Conservation (phyloP, 1,140 invertebrate species). For the Magallana ariakensis region DNA sequence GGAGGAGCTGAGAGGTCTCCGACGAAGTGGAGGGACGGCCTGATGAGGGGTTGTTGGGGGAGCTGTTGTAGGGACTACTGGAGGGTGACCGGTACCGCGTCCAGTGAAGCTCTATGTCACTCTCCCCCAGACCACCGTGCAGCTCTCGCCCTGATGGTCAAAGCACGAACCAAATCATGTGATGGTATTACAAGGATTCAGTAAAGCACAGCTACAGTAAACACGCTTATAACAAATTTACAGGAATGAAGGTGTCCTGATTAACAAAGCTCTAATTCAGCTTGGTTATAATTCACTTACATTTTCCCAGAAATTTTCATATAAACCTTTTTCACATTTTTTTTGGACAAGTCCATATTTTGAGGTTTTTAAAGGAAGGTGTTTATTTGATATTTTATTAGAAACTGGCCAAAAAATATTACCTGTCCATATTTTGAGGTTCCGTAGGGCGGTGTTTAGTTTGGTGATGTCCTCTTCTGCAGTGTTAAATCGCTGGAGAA, state of each 20-base stretch:
- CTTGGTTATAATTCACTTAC: too few species aligned
- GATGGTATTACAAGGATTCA: too few species aligned
- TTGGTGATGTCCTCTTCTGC: constrained; percentile 89
- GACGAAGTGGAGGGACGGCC: constrained; percentile 75
- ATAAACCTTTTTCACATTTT: too few species aligned
- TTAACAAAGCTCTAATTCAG: too few species aligned
- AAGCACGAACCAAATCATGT: neutral
- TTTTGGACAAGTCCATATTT: too few species aligned
- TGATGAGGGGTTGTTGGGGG: constrained; percentile 71
- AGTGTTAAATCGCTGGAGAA: constrained; percentile 85
- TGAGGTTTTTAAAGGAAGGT: too few species aligned
- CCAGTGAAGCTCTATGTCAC: constrained; percentile 90
- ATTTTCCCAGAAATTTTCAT: too few species aligned
- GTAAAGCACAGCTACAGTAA: too few species aligned
- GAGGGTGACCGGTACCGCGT: constrained; percentile 78
- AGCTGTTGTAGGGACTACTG: constrained; percentile 65
- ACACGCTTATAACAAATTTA: too few species aligned
- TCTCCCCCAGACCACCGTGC: constrained; percentile 80
- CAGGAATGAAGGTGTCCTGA: too few species aligned
- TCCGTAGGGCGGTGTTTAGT: constrained; percentile 89
- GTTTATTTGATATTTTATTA: too few species aligned
- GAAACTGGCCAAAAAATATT: constrained; percentile 54
- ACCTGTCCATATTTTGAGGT: constrained; percentile 92
- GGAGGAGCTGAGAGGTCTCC: constrained; percentile 57
- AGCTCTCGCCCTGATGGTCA: constrained; percentile 82